Base-by-base conservation (phyloP, 2,113 vertebrate species). In the Scalopus aquaticus region DNA sequence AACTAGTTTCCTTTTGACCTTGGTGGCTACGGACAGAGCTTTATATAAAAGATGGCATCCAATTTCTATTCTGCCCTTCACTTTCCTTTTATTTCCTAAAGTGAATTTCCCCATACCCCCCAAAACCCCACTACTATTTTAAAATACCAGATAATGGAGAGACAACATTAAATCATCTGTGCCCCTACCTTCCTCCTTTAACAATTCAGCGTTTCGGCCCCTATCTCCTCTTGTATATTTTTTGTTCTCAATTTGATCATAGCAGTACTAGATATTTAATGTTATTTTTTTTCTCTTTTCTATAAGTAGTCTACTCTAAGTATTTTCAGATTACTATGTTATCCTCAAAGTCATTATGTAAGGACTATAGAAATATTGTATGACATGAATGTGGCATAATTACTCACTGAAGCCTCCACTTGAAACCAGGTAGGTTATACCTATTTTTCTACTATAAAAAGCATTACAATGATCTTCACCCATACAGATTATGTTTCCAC, bases 331-430 rank as follows among this genome's bases (percentile, higher is more conserved):
- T 62, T 64, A 72, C 6, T 72, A 17, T 39, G 24, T 84, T 90
- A 87, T 69, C 54, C 77, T 76, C 72, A 91, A 93, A 85, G 51
- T 65, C 35, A 44, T 73, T 96, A 94, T 78, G 84, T 88, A 93
- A 85, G 30, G 10, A 35, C 26, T 81, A 78, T 79, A 70, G 67
- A 77, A 30, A 89, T 60, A 44, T 16, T 69, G 2, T 35, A 28
- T 39, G 10, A 78, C 69, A 1, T 58, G 30, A 73, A 84, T 87
- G 10, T 64, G 17, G 88, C 74, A 74, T 78, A 90, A 81, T 88
- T 91, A 69, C 24, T 81, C 67, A 60, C 16, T 35, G n/a, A 95
- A 77, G 37, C 28, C 16, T 72, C 76, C 17, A 67, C 49, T 80
- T 84, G 42, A 54, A 81, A 39, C 4, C 20, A 35, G 19, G 64